These are phyloP conservation scores for Cirrhinus mrigala DNA, from an alignment of 2,797 vertebrate genomes.

Conservation along the genomic window DNA sequence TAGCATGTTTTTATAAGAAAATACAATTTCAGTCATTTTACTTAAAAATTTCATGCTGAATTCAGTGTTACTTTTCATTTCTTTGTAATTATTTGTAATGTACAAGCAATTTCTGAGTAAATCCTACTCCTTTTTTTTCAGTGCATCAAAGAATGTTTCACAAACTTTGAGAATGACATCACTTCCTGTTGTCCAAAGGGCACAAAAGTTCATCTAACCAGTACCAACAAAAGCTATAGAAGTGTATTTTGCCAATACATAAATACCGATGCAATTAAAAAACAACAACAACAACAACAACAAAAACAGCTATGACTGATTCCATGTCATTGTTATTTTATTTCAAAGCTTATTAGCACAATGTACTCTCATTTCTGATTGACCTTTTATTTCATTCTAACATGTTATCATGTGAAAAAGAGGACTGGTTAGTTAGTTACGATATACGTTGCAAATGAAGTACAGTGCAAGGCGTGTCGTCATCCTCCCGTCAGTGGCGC, in stretches of 20 bases:
- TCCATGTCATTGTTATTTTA: neutral
- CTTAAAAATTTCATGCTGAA: neutral
- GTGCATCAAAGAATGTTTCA: neutral
- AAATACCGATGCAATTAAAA: neutral
- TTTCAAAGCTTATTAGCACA: neutral
- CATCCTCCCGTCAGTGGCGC: slow-evolving; percentile 19
- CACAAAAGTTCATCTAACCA: neutral
- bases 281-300: too few relatives aligned
- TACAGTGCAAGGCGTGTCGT: neutral
- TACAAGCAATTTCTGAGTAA: neutral
- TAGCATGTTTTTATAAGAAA: neutral
- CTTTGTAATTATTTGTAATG: neutral
- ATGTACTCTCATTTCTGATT: neutral
- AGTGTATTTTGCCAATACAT: neutral
- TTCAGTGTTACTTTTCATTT: neutral
- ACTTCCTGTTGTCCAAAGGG: neutral
- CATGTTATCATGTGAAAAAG: neutral
- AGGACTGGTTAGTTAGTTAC: neutral
- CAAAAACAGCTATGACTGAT: neutral
- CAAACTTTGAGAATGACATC: neutral
- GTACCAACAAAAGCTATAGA: neutral
- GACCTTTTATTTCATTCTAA: neutral
- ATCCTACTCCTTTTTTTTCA: neutral
- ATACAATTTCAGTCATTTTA: neutral
- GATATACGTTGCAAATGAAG: neutral